Evolutionary conservation across 2,797 vertebrate species (phyloP).

Genomic region (Loris lydekkerianus): DNA sequence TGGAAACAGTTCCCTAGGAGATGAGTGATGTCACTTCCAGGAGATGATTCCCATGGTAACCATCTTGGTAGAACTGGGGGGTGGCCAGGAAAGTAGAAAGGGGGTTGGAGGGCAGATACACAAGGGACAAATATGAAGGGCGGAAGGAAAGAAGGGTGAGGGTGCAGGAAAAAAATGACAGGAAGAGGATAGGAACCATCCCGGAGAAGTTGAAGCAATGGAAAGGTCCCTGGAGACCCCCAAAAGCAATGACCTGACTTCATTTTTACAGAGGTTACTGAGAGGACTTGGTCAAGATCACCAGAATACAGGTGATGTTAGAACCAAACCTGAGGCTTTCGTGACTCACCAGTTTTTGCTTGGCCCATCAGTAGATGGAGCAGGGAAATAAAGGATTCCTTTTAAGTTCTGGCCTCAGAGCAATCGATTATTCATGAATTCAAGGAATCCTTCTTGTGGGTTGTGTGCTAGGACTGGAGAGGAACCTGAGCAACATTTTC

Average conservation of each 20-base stretch:
- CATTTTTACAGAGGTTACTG: not conserved
- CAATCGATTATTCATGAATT: constrained; percentile 3
- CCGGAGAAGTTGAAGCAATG: constrained; percentile 47
- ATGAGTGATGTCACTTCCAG: constrained; percentile 87
- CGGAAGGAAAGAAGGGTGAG: constrained; percentile 59
- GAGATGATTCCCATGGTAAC: constrained; percentile 84
- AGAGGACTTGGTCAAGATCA: not conserved
- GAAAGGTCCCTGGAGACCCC: not conserved
- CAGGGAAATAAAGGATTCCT: not conserved
- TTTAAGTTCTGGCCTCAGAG: constrained; percentile 12
- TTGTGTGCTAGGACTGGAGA: not conserved
- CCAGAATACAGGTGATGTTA: not conserved
- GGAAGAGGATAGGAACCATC: constrained; percentile 56
- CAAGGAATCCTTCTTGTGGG: not conserved
- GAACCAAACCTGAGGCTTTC: not conserved
- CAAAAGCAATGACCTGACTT: not conserved
- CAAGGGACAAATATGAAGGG: constrained; percentile 59
- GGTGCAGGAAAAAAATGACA: not conserved
- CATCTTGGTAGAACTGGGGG: constrained; percentile 42
- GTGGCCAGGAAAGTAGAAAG: constrained; percentile 63
- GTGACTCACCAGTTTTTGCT: not conserved
- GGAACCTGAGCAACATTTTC: not conserved
- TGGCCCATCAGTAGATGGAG: not conserved
- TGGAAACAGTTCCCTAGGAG: constrained; percentile 86
- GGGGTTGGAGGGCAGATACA: constrained; percentile 49